Evolutionary conservation across 2,113 vertebrate genomes (phyloP).

Genomic region (Osmerus eperlanus): DNA sequence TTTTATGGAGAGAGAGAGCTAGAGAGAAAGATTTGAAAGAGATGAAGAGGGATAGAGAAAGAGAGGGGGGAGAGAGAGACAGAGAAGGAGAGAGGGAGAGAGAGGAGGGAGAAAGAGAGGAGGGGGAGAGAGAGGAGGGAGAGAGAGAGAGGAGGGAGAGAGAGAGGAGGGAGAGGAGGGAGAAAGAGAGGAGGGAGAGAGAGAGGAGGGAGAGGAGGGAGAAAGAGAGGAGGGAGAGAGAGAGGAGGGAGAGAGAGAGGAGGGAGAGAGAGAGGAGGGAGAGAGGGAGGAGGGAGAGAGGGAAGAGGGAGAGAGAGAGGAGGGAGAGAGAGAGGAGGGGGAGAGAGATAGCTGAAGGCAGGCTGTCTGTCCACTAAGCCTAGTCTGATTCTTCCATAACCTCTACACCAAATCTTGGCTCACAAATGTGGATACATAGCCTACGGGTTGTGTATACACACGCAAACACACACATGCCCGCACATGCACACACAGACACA

Average conservation of each 20-base stretch:
- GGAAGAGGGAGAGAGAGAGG: neutral
- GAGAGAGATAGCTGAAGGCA: neutral
- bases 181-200: conserved; percentile 14
- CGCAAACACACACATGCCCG: too few relatives aligned
- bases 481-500: conserved; percentile 1
- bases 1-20: conserved; percentile 36
- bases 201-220: conserved; percentile 1
- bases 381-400: too few relatives aligned
- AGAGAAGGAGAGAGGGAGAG: conserved; percentile 7
- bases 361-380: too few relatives aligned
- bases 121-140: conserved; percentile 14
- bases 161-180: conserved; percentile 11
- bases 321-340: neutral
- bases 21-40: conserved; percentile 15
- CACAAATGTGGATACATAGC: too few relatives aligned
- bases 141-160: neutral
- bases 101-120: conserved; percentile 11
- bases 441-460: too few relatives aligned
- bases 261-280: conserved; percentile 2
- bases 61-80: neutral
- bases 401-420: too few relatives aligned
- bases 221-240: neutral
- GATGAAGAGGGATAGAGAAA: conserved; percentile 5
- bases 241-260: conserved; percentile 1
- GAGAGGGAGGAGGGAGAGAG: conserved; percentile 19